phyloP scores from a whole-genome alignment of 2,888 invertebrate species.

The Agrochola macilenta region DNA sequence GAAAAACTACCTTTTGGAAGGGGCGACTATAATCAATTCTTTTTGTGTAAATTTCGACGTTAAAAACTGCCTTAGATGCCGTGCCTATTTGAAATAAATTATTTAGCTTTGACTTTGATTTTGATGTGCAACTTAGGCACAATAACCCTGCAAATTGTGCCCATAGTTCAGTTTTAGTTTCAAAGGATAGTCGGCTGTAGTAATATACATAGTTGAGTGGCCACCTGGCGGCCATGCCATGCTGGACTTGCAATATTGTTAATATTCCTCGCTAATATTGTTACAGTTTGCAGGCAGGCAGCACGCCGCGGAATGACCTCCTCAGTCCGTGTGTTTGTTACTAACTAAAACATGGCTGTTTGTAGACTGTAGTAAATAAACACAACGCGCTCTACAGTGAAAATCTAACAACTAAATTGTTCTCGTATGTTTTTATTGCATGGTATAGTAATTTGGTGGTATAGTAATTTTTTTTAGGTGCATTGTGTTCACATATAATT shows the following conservation, averaged over 20 bases:
- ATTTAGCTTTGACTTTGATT: conserved; percentile 5
- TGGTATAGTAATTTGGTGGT: no score
- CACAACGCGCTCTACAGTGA: conserved; percentile 15
- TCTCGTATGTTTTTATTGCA: conserved; percentile 28
- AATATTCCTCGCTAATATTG: conserved; percentile 65
- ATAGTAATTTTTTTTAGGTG: no score
- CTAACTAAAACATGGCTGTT: conserved; percentile 48
- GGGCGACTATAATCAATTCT: no score
- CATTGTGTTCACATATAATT: no score
- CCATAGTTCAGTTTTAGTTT: conserved; percentile 60
- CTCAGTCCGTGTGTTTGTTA: conserved; percentile 47
- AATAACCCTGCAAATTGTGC: conserved; percentile 51
- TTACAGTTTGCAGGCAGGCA: conserved; percentile 59
- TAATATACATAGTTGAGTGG: conserved; percentile 57
- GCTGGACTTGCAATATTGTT: conserved; percentile 61
- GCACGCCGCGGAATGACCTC: conserved; percentile 29
- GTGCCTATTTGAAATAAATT: no score
- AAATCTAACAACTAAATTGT: conserved; percentile 24
- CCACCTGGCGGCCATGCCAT: conserved; percentile 39
- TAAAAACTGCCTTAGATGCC: no score
- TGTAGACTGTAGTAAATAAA: conserved; percentile 14
- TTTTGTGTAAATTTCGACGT: no score
- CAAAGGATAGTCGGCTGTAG: conserved; percentile 57
- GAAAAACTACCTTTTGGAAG: no score
- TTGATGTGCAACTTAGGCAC: conserved; percentile 26